phyloP scores from a whole-genome alignment of 2,113 vertebrate species.

The Bufo gargarizans region DNA sequence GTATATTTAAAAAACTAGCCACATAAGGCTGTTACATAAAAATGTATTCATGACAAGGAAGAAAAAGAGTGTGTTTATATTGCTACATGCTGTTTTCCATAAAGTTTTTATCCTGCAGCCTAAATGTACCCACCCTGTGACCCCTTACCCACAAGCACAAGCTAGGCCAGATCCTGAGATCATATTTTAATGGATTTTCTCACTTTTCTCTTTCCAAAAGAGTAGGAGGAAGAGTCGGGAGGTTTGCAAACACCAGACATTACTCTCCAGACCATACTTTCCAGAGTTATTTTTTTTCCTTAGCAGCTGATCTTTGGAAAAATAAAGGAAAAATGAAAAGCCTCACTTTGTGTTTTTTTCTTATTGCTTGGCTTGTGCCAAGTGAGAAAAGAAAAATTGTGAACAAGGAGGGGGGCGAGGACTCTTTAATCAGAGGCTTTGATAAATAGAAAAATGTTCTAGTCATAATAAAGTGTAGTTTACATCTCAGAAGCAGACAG shows the following conservation, averaged over 20 bases:
- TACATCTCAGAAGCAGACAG: conserved; percentile 61
- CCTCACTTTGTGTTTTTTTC: conserved; percentile 28
- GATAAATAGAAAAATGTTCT: conserved; percentile 77
- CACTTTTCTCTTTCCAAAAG: conserved; percentile 62
- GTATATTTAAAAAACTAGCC: background rate
- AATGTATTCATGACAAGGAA: background rate
- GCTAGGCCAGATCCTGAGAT: conserved; percentile 45
- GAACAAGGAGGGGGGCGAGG: conserved; percentile 58
- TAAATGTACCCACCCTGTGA: conserved; percentile 35
- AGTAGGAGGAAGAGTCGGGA: conserved; percentile 64
- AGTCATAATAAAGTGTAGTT: conserved; percentile 74
- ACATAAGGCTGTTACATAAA: background rate
- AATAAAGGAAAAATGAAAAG: conserved; percentile 44
- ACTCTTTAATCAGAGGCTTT: conserved; percentile 72
- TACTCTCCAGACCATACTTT: conserved; percentile 60
- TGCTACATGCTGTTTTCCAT: background rate
- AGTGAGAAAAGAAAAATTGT: conserved; percentile 49
- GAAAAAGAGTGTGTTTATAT: background rate
- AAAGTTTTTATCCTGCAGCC: background rate
- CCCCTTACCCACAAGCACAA: conserved; percentile 3
- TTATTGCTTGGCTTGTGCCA: conserved; percentile 34
- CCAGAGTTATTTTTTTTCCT: conserved; percentile 61
- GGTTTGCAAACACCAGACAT: conserved; percentile 64
- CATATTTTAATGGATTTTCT: conserved; percentile 48
- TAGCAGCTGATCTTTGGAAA: conserved; percentile 63